Conservation (phyloP, 2,888 invertebrate species). For the Drosophila setosimentum region DNA sequence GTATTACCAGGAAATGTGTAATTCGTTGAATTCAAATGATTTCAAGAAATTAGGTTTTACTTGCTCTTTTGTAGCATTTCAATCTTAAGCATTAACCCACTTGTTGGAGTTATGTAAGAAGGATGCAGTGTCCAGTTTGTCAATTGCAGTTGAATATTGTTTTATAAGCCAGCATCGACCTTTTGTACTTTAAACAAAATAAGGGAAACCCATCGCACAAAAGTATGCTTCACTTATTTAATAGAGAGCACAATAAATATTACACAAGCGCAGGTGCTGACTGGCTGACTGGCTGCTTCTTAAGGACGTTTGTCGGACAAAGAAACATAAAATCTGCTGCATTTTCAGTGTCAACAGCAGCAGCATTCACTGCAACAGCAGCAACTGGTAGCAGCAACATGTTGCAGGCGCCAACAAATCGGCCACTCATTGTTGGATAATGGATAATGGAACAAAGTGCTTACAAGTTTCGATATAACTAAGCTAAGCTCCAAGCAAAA, state of each 20-base stretch:
- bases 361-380: constrained; percentile 7
- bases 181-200: constrained; percentile 16
- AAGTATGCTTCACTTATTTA: constrained; percentile 71
- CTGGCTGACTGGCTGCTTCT: constrained; percentile 22
- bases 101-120: background rate
- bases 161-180: constrained; percentile 28
- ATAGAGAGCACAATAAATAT: constrained; percentile 78
- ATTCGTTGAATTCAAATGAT: background rate
- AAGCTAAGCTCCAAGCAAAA: constrained; percentile 5
- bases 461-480: constrained; percentile 34
- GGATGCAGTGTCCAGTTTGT: constrained; percentile 38
- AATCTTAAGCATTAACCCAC: constrained; percentile 14
- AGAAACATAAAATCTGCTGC: constrained; percentile 43
- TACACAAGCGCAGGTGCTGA: constrained; percentile 73
- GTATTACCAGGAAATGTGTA: background rate
- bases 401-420: constrained; percentile 60
- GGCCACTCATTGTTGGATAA: constrained; percentile 56
- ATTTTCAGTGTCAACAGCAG: constrained; percentile 61
- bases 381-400: constrained; percentile 43
- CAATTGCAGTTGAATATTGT: constrained; percentile 50
- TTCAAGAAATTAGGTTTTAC: background rate
- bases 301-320: constrained; percentile 45
- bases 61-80: background rate
- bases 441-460: constrained; percentile 47
- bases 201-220: constrained; percentile 40